A percentile compares a stretch with the other conserved stretches of the same genome.
phyloP scores from a whole-genome alignment of 2,888 invertebrate species.

The Drosophila gaucha region DNA sequence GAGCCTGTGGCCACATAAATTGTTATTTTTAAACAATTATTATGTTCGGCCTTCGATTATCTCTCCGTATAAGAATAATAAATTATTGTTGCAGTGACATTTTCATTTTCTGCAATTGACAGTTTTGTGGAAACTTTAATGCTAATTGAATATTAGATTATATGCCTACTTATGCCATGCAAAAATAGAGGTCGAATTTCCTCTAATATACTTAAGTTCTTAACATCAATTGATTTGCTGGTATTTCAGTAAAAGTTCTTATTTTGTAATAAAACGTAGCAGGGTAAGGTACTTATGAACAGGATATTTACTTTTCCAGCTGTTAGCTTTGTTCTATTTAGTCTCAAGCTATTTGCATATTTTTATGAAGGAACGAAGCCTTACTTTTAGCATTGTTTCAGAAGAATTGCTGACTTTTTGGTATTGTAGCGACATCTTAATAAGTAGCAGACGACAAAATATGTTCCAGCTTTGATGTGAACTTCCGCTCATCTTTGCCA shows the following conservation, averaged over 20 bases:
- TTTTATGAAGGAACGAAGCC: background rate
- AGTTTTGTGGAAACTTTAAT: too few species aligned
- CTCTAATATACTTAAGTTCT: too few species aligned
- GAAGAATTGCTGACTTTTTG: slow-evolving; percentile 1
- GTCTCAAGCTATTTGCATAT: background rate
- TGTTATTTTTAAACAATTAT: too few species aligned
- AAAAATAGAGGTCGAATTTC: too few species aligned
- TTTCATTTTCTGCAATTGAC: too few species aligned
- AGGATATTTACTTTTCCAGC: background rate
- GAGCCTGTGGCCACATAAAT: too few species aligned
- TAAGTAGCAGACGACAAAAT: background rate
- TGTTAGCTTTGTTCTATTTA: background rate
- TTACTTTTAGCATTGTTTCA: background rate
- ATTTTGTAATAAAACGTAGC: background rate
- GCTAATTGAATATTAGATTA: too few species aligned
- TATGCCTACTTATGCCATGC: too few species aligned
- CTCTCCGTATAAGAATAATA: too few species aligned
- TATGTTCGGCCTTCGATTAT: too few species aligned
- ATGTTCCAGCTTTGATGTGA: slow-evolving; percentile 24
- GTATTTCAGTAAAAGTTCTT: background rate
- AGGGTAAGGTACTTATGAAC: background rate
- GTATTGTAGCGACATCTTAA: slow-evolving; percentile 5
- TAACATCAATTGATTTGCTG: background rate
- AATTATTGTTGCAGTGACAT: too few species aligned
- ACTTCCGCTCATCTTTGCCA: slow-evolving; percentile 1